Evolutionary conservation across 2,113 vertebrate species (phyloP).

Genomic region (Numida meleagris): DNA sequence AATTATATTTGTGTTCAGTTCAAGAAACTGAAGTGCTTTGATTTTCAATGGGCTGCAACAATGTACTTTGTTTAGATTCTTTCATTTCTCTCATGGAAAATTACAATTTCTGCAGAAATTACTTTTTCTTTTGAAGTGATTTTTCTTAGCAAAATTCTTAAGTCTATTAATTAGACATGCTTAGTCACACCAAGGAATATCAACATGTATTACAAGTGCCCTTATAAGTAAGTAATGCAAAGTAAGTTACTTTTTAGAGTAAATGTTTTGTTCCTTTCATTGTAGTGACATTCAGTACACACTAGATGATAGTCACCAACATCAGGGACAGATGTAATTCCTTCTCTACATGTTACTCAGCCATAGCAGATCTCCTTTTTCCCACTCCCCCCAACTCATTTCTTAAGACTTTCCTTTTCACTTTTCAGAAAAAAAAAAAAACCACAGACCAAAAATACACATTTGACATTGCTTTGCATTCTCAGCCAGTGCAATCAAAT

Average conservation of each 20-base stretch:
- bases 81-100: background rate
- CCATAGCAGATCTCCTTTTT: background rate
- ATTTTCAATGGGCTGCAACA: constrained; percentile 13
- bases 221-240: background rate
- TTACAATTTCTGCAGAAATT: constrained; percentile 21
- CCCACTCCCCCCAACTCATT: background rate
- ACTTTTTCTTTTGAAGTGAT: constrained; percentile 34
- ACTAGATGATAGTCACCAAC: background rate
- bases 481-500: background rate
- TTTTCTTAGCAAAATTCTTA: constrained; percentile 31
- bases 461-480: background rate
- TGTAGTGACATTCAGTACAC: background rate
- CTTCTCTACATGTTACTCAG: background rate
- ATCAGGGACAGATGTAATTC: background rate
- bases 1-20: background rate
- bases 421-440: background rate
- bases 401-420: background rate
- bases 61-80: constrained; percentile 14
- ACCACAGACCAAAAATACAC: background rate
- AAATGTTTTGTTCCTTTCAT: background rate
- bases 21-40: background rate
- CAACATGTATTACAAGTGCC: background rate
- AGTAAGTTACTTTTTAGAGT: background rate
- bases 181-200: constrained; percentile 23
- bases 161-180: constrained; percentile 47